Conservation (phyloP, 92 coral and sea anemone species). For the Pocillopora grandis region DNA sequence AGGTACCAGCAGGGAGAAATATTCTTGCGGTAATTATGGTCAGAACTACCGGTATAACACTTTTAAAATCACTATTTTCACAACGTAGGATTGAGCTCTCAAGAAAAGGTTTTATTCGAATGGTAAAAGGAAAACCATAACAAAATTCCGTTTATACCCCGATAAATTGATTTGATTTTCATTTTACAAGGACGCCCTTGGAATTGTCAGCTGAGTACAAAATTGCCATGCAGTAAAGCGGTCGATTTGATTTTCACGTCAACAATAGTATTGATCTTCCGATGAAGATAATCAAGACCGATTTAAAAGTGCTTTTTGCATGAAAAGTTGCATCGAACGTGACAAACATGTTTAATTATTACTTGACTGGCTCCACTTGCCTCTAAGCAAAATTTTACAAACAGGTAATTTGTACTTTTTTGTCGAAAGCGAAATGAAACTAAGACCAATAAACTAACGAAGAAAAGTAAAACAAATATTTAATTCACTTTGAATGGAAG, state of each 20-base stretch:
- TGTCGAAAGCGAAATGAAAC: slow-evolving; percentile 4
- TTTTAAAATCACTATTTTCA: no score
- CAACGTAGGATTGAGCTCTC: no score
- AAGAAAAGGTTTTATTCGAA: background rate
- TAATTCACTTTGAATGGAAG: background rate
- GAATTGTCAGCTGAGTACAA: background rate
- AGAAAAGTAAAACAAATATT: slow-evolving; percentile 1
- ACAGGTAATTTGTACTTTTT: background rate
- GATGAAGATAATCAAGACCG: background rate
- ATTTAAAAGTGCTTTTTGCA: background rate
- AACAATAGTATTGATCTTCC: background rate
- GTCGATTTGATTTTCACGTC: background rate
- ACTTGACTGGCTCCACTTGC: slow-evolving; percentile 5
- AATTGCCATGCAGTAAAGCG: background rate
- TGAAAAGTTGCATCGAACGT: background rate
- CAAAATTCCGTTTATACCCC: background rate
- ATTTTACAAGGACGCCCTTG: background rate
- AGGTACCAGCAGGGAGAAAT: no score
- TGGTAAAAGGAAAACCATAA: background rate
- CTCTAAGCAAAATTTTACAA: background rate
- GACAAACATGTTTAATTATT: slow-evolving; percentile 12
- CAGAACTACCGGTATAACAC: no score
- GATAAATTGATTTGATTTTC: background rate
- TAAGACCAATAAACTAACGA: background rate
- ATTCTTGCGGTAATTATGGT: no score